Evolutionary conservation across 2,113 vertebrate species (phyloP), one percentile per base, ranked within the genome.

Genomic region (Lepidothrix coronata): DNA sequence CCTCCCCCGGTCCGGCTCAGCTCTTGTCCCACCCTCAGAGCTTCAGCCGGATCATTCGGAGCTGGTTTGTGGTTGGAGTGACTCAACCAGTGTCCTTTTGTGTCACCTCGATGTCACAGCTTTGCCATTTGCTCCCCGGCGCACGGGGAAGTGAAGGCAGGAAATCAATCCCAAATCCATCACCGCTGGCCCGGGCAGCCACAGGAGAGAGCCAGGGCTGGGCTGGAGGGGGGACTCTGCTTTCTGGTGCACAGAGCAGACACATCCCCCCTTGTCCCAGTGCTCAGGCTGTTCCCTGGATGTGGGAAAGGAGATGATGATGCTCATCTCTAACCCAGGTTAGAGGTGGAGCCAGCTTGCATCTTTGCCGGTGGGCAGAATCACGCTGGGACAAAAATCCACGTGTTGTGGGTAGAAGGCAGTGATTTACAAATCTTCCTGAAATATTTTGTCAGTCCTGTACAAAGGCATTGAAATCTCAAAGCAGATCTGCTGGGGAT

Each of bases 81-180:
- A 97, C 84, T 96, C 97, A 95, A 12, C 11, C 44, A 1, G 15
- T 96, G 88, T 93, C 91, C 87, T 88, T 77, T 31, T 24, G 77
- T 91, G 84, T 85, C 49, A 9, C 79, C 94, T 85, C 20, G 0
- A 46, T 2, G 20, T 97, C 96, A 75, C 14, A 15, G 39, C 1
- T 16, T 30, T 63, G 65, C 92, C 89, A 65, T 95, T 96, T 96
- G 95, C 87, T 93, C 67, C 59, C 49, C 49, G 30, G 51, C 61
- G 67, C 79, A 33, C 73, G 54, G 77, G 73, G n/a, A 79, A 94
- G 59, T 2, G 31, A 78, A 73, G 70, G 85, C 91, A 75, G 74
- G 65, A 84, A 91, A 91, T 83, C 51, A 1, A 21, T 91, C 9
- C 3, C 31, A 37, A 46, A 35, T 74, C 71, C 79, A 54, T 55